Evolutionary conservation across 2,113 vertebrate genomes (phyloP).

Genomic region (Callospermophilus lateralis): DNA sequence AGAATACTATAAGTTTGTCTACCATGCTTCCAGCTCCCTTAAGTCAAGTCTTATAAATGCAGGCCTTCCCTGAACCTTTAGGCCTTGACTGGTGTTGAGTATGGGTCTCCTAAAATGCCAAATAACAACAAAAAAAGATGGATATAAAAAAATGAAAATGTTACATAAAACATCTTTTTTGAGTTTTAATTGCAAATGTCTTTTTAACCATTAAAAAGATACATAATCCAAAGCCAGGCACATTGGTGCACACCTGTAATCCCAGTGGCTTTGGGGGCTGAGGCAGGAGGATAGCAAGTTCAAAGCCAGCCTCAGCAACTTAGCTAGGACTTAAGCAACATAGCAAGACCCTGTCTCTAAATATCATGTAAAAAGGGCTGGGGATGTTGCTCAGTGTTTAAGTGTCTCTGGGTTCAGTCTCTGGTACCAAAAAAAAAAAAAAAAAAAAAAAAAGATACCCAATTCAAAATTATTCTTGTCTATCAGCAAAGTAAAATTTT

Average conservation of each 20-base stretch:
- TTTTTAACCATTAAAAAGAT: not conserved
- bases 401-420: too few species aligned
- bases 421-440: too few species aligned
- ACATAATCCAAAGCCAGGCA: too few species aligned
- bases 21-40: not conserved
- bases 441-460: too few species aligned
- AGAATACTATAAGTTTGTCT: not conserved
- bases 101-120: not conserved
- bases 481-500: constrained; percentile 5
- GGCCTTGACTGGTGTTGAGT: not conserved
- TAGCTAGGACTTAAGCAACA: too few species aligned
- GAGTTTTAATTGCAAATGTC: not conserved
- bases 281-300: too few species aligned
- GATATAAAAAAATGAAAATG: not conserved
- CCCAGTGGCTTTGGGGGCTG: too few species aligned
- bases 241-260: too few species aligned
- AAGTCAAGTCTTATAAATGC: not conserved
- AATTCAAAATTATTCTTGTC: not conserved
- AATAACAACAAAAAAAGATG: not conserved
- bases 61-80: not conserved
- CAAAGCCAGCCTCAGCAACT: too few species aligned
- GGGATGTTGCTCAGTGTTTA: too few species aligned
- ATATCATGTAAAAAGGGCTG: too few species aligned
- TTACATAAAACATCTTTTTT: not conserved
- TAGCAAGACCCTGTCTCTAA: too few species aligned